Evolutionary conservation across 30 jellyfish, hydroid and myxozoan species (phyloP), one percentile per base, ranked within the genome.

Genomic region (Calvadosia cruxmelitensis): DNA sequence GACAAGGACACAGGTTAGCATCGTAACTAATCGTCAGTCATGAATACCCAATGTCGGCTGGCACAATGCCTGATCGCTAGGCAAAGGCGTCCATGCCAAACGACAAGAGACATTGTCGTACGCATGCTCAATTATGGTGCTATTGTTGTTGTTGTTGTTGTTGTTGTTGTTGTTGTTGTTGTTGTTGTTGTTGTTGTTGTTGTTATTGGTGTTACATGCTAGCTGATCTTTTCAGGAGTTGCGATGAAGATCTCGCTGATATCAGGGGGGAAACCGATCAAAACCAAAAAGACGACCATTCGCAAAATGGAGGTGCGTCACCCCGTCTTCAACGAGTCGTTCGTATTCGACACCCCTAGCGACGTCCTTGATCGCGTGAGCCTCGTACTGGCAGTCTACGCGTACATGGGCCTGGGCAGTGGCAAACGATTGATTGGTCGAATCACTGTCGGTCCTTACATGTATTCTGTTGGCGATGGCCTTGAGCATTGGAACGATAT

Each of bases 401-500:
- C 94, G 0, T 71, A 53, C 28, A 70, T 80, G 50, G 42, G 93
- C 32, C 66, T 78, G 16, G 94, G 96, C 26, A 51, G 81, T 10
- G 72, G 85, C 28, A 86, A 86, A 61, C 52, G 94, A 33, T 50
- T 86, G 24, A 79, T 86, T 27, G 96, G 96, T 61, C 62, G 82
- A 68, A 57, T 79, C 0, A 77, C 66, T 51, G 72, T 85, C 16
- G 96, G 96, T 16, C 96, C 96, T 1, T 86, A 78, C 65, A 86
- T 86, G 96, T 86, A 86, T 69, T 79, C 96, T 20, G 73, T 79
- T 32, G 96, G 96, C 10, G 85, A 87, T 66, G 96, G 96, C 33
- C 79, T 86, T 70, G 84, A 85, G 34, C 96, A 86, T 63, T 86
- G 96, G 96, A 86, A 86, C 52, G 96, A 86, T 36, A 86, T 86